These are phyloP conservation scores for Seladonia tumulorum DNA, from an alignment of 2,888 invertebrate genomes.

Conservation along the genomic window DNA sequence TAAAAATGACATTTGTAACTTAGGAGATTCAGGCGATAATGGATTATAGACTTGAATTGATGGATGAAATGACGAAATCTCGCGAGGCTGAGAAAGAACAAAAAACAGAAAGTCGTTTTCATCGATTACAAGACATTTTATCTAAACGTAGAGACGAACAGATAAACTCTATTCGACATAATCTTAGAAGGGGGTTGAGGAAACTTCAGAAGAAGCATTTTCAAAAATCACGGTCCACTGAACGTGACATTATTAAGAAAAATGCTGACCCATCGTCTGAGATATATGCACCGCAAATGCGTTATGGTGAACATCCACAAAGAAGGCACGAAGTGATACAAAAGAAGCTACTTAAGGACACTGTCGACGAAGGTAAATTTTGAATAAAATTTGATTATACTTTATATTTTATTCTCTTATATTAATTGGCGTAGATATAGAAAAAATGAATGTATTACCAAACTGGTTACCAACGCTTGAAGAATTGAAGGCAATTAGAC, in stretches of 20 bases:
- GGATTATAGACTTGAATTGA: constrained; percentile 88
- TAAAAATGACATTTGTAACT: constrained; percentile 13
- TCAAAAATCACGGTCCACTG: constrained; percentile 57
- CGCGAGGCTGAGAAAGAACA: constrained; percentile 85
- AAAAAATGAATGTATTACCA: constrained; percentile 85
- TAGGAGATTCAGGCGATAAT: constrained; percentile 91
- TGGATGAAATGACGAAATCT: constrained; percentile 87
- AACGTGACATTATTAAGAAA: constrained; percentile 57
- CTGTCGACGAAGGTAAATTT: constrained; percentile 62
- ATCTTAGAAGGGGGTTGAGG: constrained; percentile 84
- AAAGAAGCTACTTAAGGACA: constrained; percentile 62
- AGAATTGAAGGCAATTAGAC: constrained; percentile 84
- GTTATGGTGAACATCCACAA: constrained; percentile 87
- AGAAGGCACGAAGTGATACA: constrained; percentile 85
- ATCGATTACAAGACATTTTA: constrained; percentile 86
- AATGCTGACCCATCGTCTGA: constrained; percentile 86
- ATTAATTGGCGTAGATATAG: constrained; percentile 85
- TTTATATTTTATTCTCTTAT: constrained; percentile 18
- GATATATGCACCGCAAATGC: constrained; percentile 87
- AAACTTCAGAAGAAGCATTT: constrained; percentile 84
- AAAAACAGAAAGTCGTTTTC: constrained; percentile 81
- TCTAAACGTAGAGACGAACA: constrained; percentile 86
- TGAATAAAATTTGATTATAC: not conserved
- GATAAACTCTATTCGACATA: constrained; percentile 86
- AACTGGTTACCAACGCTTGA: constrained; percentile 85